phyloP scores from a whole-genome alignment of 2,113 vertebrate species.

The Turnix velox region DNA sequence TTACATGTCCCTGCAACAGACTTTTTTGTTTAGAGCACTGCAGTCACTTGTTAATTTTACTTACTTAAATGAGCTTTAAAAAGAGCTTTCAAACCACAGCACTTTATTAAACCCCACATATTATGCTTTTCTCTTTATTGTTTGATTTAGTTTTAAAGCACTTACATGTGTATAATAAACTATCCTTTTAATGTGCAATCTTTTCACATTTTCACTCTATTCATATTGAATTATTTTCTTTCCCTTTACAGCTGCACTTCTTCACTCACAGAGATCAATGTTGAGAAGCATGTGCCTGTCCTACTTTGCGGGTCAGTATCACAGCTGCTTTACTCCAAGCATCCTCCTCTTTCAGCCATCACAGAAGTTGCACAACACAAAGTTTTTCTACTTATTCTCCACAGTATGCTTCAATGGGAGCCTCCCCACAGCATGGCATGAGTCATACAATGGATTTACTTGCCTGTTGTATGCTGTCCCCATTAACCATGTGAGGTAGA shows the following conservation, averaged over 20 bases:
- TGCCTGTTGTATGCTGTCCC: conserved; percentile 76
- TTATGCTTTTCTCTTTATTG: background rate
- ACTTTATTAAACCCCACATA: background rate
- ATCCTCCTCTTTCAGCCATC: background rate
- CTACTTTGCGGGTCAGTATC: background rate
- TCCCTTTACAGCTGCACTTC: background rate
- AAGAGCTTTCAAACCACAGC: background rate
- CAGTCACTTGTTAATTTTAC: background rate
- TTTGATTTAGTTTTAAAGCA: background rate
- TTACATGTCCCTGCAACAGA: background rate
- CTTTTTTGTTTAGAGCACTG: background rate
- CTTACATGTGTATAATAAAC: background rate
- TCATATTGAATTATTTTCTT: background rate
- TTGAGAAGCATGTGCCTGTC: background rate
- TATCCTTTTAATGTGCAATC: background rate
- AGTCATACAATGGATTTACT: background rate
- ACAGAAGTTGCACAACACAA: background rate
- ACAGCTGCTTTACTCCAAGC: background rate
- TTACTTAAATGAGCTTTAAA: background rate
- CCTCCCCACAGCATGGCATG: background rate
- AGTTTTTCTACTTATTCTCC: background rate
- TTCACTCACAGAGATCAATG: background rate
- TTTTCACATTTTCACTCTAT: background rate
- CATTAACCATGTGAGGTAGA: conserved; percentile 75
- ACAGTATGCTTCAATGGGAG: too few species aligned